These are phyloP conservation scores for Ceyx margarethae DNA, from an alignment of 2,113 vertebrate species.

Conservation along the genomic window DNA sequence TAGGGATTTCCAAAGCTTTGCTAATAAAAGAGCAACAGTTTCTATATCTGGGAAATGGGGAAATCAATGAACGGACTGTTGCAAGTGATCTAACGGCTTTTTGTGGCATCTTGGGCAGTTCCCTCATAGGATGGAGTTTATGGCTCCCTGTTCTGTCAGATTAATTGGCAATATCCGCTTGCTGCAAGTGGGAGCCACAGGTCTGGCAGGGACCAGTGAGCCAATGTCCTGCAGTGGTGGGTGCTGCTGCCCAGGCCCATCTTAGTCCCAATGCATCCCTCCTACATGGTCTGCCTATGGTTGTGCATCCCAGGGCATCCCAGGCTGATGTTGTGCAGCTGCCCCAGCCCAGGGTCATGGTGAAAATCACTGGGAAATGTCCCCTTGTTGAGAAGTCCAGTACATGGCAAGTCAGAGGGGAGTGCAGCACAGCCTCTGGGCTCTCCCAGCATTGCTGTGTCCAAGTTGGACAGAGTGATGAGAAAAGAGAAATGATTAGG, in stretches of 20 bases:
- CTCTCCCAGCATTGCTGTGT: background rate
- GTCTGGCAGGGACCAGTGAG: background rate
- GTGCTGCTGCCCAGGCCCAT: background rate
- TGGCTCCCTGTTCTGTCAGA: background rate
- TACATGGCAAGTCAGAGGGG: background rate
- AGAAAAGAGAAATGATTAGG: background rate
- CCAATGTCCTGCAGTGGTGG: fast-evolving
- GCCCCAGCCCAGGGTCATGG: fast-evolving
- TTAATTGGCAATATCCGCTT: background rate
- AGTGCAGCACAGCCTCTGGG: background rate
- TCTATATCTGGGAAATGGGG: conserved; percentile 1
- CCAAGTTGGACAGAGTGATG: background rate
- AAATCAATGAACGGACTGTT: conserved; percentile 32
- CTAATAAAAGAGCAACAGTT: conserved; percentile 26
- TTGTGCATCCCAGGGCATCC: background rate
- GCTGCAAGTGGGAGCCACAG: background rate
- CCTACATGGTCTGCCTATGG: fast-evolving
- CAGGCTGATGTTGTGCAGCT: background rate
- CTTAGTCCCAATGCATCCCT: background rate
- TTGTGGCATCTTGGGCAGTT: background rate
- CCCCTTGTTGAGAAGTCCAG: background rate
- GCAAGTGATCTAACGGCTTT: conserved; percentile 18
- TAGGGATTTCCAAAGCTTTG: conserved; percentile 31
- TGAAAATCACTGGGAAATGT: fast-evolving
- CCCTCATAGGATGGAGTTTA: background rate